Conservation (phyloP, 2,797 vertebrate species). For the Poecilia wingei region DNA sequence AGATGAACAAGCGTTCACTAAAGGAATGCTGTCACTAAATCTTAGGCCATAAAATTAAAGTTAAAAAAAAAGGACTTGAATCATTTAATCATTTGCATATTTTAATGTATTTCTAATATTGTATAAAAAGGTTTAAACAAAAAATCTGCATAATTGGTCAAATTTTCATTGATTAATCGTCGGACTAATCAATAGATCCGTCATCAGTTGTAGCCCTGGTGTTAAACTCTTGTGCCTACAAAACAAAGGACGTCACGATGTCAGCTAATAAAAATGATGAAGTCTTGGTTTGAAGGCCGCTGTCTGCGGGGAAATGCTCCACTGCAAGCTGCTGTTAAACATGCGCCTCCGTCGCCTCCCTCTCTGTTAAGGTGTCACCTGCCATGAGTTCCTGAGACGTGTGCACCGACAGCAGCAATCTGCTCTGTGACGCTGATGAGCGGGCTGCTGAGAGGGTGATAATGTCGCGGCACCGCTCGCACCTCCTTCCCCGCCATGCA, state of each 20-base stretch:
- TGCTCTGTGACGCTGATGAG: slow-evolving; percentile 75
- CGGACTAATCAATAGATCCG: too few species aligned
- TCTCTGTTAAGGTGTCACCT: slow-evolving; percentile 67
- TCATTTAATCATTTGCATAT: too few species aligned
- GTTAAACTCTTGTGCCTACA: neutral
- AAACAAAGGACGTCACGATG: slow-evolving; percentile 1
- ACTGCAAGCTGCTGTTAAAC: slow-evolving; percentile 56
- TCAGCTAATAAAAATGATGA: slow-evolving; percentile 58
- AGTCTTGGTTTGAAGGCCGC: slow-evolving; percentile 68
- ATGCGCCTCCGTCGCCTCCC: slow-evolving; percentile 37
- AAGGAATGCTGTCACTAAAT: too few species aligned
- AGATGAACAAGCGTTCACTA: too few species aligned
- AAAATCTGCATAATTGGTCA: too few species aligned
- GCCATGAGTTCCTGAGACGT: slow-evolving; percentile 65
- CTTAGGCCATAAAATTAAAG: neutral
- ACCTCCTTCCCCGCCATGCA: slow-evolving; percentile 67
- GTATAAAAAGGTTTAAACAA: too few species aligned
- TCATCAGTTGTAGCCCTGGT: too few species aligned
- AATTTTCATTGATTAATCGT: too few species aligned
- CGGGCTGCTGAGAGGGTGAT: slow-evolving; percentile 59
- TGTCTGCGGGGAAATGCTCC: slow-evolving; percentile 37
- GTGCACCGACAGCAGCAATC: slow-evolving; percentile 73
- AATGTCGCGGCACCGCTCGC: slow-evolving; percentile 55
- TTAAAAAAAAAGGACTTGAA: neutral
- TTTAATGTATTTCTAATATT: too few species aligned